Base-by-base conservation (phyloP, 2,888 invertebrate genomes). In the Dugesia japonica region DNA sequence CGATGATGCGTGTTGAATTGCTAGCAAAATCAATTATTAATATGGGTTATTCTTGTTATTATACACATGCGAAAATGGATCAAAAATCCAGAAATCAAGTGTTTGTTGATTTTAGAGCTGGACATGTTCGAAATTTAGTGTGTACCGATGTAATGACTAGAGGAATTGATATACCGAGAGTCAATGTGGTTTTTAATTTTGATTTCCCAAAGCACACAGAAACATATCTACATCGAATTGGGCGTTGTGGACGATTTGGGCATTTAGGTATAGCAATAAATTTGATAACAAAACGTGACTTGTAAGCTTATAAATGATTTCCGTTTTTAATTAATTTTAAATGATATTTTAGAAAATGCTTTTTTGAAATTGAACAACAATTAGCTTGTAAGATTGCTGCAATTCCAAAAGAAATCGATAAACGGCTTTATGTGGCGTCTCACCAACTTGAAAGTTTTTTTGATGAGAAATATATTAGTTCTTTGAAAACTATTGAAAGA, bases 151-250 rank as follows among this genome's bases (percentile, higher is more conserved):
- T 98, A 82, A 95, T 98, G 87, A 98, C 97, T 78, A 89, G 98
- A 86, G 97, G 95, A 81, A 98, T 98, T 83, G 98, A 98, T 87
- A 97, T 98, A 82, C 97, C 98, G 87, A 97, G 97, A 76, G 98
- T 98, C 81, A 98, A 98, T 86, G 97, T 98, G 81, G 98, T 99
- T 80, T 98, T 98, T 85, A 98, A 98, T 87, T 98, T 99, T 85
- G 98, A 98, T 88, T 98, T 98, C 86, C 98, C 98, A 75, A 92
- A 94, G 86, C 97, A 98, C 92, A 94, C 97, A 75, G 98, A 98
- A 86, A 98, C 98, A 42, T 98, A 98, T 86, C 89, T 98, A 83
- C 98, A 99, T 87, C 91, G 98, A 84, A 98, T 98, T 85, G 98
- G 98, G 80, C 90, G 98, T 85, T 95, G 94, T 42, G 95, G 95